These are phyloP conservation scores for Ochotona curzoniae DNA, from an alignment of 2,113 vertebrate genomes.

Conservation along the genomic window DNA sequence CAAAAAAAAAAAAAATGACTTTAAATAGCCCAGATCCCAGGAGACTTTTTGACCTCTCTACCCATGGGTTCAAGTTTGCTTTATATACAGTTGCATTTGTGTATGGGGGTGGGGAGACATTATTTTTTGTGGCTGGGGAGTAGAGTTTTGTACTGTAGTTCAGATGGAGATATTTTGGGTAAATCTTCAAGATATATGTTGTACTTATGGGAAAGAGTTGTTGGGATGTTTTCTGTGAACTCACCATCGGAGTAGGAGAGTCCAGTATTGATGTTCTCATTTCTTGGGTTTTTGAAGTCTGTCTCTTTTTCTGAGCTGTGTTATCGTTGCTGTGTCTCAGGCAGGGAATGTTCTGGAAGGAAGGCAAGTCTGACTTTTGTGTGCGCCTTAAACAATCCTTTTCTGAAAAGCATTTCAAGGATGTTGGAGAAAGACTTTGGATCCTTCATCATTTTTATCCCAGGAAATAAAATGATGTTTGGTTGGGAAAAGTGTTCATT, in stretches of 20 bases:
- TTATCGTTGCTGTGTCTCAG: constrained; percentile 78
- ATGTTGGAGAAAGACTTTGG: constrained; percentile 52
- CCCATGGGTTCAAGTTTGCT: constrained; percentile 57
- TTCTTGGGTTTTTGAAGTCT: constrained; percentile 54
- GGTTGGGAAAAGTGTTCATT: constrained; percentile 46
- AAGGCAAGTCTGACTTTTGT: constrained; percentile 72
- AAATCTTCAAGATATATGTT: constrained; percentile 82
- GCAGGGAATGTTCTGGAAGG: constrained; percentile 77
- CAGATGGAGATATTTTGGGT: constrained; percentile 78
- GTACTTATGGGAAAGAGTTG: constrained; percentile 76
- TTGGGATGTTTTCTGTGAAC: constrained; percentile 77
- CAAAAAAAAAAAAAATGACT: constrained; percentile 58
- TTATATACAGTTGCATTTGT: constrained; percentile 61
- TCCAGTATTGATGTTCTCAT: background rate
- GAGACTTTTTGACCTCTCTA: constrained; percentile 61
- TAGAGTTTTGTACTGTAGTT: constrained; percentile 77
- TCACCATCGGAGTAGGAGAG: background rate
- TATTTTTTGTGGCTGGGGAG: constrained; percentile 75
- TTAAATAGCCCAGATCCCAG: constrained; percentile 76
- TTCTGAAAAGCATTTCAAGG: constrained; percentile 77
- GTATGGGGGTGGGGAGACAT: background rate
- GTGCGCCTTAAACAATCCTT: constrained; percentile 86
- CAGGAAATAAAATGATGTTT: constrained; percentile 70
- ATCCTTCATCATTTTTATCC: constrained; percentile 74
- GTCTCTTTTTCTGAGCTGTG: constrained; percentile 80